Conservation (phyloP, 2,113 vertebrate species). For the Baryphthengus martii region DNA sequence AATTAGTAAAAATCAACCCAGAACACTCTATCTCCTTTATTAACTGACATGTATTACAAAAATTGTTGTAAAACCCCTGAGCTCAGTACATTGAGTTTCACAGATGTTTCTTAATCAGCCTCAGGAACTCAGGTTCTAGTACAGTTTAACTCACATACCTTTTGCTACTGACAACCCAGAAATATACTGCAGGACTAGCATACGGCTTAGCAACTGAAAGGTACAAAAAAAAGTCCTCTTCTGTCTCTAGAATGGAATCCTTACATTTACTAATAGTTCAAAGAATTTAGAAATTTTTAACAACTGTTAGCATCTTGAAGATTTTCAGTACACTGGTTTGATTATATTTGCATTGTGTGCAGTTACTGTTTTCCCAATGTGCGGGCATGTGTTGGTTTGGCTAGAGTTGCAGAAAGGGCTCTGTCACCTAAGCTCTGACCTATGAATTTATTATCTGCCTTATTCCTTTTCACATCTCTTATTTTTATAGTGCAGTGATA, state of each 20-base stretch:
- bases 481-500: neutral
- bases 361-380: too few species aligned
- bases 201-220: neutral
- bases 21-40: neutral
- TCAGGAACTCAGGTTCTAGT: neutral
- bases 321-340: neutral
- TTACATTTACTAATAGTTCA: neutral
- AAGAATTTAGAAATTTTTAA: neutral
- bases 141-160: neutral
- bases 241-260: neutral
- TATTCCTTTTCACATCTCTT: neutral
- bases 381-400: neutral
- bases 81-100: neutral
- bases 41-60: neutral
- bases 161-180: neutral
- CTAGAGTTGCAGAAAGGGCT: neutral
- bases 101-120: neutral
- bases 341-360: neutral
- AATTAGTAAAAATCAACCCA: neutral
- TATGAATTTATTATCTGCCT: neutral
- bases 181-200: neutral
- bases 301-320: neutral
- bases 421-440: neutral
- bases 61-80: neutral
- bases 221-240: neutral